A percentile compares a stretch with the other conserved stretches of the same genome.
phyloP scores from a whole-genome alignment of 2,888 invertebrate species.

The Eilema sororculum region DNA sequence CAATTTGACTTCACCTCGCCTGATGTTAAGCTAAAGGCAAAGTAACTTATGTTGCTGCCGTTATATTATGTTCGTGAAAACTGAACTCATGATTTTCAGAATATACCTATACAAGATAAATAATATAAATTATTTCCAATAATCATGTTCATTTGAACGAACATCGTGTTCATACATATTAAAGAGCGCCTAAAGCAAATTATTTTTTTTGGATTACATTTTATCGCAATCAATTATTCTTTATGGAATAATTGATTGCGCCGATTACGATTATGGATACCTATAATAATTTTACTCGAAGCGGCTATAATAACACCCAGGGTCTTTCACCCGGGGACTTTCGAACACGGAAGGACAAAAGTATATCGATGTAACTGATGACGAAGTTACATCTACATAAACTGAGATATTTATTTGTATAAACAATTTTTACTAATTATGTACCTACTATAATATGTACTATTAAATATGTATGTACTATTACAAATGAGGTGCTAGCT shows the following conservation, averaged over 20 bases:
- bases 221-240: slow-evolving; percentile 14
- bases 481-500: too few species aligned
- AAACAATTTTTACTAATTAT: too few species aligned
- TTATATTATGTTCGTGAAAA: background rate
- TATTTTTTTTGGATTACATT: slow-evolving; percentile 3
- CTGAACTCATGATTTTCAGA: background rate
- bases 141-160: slow-evolving; percentile 8
- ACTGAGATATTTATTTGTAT: too few species aligned
- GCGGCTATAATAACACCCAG: too few species aligned
- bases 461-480: too few species aligned
- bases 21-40: too few species aligned
- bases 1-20: too few species aligned
- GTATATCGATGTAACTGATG: background rate
- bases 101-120: background rate
- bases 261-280: slow-evolving; percentile 29
- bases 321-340: background rate
- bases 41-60: too few species aligned
- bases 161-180: slow-evolving; percentile 9
- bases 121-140: background rate
- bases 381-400: too few species aligned
- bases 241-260: slow-evolving; percentile 3
- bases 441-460: too few species aligned
- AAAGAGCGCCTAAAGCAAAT: background rate
- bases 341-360: background rate
- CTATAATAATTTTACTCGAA: slow-evolving; percentile 10